Evolutionary conservation across 2,888 invertebrate species (phyloP), one percentile per base, ranked within the genome.

Genomic region (Timema podura): DNA sequence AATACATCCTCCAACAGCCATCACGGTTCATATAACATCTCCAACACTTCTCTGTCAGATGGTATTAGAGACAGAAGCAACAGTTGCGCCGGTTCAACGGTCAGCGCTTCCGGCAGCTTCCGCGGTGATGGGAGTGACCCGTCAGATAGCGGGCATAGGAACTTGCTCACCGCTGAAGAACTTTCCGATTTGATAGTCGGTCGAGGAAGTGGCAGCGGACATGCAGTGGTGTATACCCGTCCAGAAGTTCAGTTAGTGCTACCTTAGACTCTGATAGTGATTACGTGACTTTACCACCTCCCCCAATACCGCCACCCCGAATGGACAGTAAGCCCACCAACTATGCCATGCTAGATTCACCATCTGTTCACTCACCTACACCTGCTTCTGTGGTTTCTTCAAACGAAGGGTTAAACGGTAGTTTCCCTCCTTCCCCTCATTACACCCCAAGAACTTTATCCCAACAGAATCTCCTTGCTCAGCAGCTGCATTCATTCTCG

Each of bases 41-140:
- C 48, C 45, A 67, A 67, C 11, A 70, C 67, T 10, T 61, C 70
- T 8, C 30, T 66, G 9, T 67, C 67, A 9, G 16, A 47, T 13
- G 72, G 65, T 45, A 90, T 89, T 78, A 83, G 91, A 71, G 84
- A 88, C 77, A 83, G 91, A 70, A 90, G 92, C 57, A 91, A 92
- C 78, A 72, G 72, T 45, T 68, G 68, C 46, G 72, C 73, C 0
- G 72, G 70, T n/a, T 93, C 93, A 2, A 90, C 91, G 76, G 87
- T 91, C 0, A 93, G 93, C 79, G 88, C 89, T n/a, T 84, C 87
- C 48, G 88, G 87, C 44, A 93, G 93, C 67, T 93, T 93, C 79
- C 89, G 92, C 65, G 93, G 93, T 5, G 93, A 93, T 77, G 93
- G 93, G n/a, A 93, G 93, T 78, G 93, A 93, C 80, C 93, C 93